phyloP scores from a whole-genome alignment of 35 echinoderm and acorn worm species.

The Ophioderma brevispina region DNA sequence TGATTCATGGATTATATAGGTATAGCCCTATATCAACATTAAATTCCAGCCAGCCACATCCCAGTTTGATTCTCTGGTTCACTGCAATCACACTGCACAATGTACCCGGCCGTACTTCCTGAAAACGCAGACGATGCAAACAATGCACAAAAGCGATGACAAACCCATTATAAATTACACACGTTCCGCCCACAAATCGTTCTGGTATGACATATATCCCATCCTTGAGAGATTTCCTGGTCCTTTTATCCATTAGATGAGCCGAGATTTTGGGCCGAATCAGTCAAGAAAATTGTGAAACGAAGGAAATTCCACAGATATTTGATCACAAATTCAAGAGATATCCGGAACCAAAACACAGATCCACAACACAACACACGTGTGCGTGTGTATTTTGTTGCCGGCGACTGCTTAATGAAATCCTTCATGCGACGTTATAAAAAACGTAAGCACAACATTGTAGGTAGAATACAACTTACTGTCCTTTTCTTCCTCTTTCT shows the following conservation, averaged over 20 bases:
- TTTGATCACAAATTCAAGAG: not conserved
- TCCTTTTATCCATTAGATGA: not conserved
- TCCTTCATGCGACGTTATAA: not conserved
- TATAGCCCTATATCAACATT: not conserved
- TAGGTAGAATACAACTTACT: not conserved
- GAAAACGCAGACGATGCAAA: not conserved
- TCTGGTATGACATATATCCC: not conserved
- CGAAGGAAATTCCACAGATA: slow-evolving; percentile 5
- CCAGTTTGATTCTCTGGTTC: too few relatives aligned
- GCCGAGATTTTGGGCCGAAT: not conserved
- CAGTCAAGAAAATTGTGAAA: not conserved
- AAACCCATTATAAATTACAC: not conserved
- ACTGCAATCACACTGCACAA: too few relatives aligned
- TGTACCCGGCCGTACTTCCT: slow-evolving; percentile 1
- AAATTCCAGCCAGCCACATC: not conserved
- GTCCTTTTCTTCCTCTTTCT: slow-evolving; percentile 1
- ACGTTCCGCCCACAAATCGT: not conserved
- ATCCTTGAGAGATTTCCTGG: not conserved
- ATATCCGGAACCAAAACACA: not conserved
- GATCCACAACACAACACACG: not conserved
- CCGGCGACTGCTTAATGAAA: not conserved
- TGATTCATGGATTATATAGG: not conserved
- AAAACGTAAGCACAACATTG: not conserved
- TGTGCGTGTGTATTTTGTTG: not conserved
- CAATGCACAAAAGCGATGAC: slow-evolving; percentile 9